Evolutionary conservation across 2,888 invertebrate species (phyloP), one percentile per base, ranked within the genome.

Genomic region (Cacoxenus indagator): DNA sequence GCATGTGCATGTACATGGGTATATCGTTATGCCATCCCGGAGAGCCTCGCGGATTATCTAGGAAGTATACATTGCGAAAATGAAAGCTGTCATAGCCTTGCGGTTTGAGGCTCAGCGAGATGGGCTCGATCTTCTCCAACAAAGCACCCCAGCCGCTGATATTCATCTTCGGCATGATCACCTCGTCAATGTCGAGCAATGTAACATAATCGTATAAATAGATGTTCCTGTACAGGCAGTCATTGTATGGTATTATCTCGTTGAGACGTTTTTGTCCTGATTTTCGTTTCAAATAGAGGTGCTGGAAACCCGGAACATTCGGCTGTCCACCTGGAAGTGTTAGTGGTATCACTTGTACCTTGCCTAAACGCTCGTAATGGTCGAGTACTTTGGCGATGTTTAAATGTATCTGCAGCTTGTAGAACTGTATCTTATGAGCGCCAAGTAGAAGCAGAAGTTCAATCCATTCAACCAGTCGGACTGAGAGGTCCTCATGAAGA

Each of bases 211-310:
- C 92, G 88, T 96, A 96, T 74, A 92, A 91, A 87, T 96, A 94
- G 90, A 96, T 92, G 86, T 96, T 94, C 83, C 95, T 92, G 89
- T 97, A 97, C 72, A 97, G 90, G 86, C 97, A 97, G 87, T 97
- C 97, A 87, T 97, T 97, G 90, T 97, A 97, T 14, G 96, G 96
- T 78, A 97, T 94, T 73, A 97, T 90, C 87, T 97, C 97, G 89
- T 96, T 96, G 84, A 96, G 94, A 14, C 96, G 90, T 6, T 51
- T 51, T 9, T 51, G 51, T 2, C 19, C 24, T 4, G 24, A 9
- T 19, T 51, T 51, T 87, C 96, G 96, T 87, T 96, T 93, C 81
- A 95, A 94, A 19, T 93, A 92, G 85, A 95, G 95, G 84, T 94
- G 93, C 72, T 93, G 93, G 62, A 96, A 90, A 85, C 95, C 95